Conservation (phyloP, 1,140 invertebrate species). For the Cephus cinctus region DNA sequence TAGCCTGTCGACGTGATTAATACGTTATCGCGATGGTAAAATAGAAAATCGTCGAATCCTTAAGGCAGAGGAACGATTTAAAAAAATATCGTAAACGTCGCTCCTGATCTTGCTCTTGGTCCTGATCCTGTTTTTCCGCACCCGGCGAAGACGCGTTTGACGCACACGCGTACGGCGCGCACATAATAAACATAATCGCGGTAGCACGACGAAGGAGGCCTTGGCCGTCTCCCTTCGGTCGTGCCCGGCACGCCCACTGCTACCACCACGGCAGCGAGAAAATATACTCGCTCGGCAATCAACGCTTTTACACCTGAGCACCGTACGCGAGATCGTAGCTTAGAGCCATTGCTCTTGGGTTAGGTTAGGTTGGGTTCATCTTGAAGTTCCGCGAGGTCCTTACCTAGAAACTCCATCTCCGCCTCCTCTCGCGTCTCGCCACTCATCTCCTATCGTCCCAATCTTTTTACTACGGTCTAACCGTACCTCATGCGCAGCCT, state of each 20-base stretch:
- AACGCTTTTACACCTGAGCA: conserved; percentile 51
- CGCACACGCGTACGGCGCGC: conserved; percentile 14
- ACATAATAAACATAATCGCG: conserved; percentile 47
- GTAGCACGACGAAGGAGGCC: conserved; percentile 44
- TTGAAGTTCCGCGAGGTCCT: too few species aligned
- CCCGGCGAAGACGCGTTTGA: neutral
- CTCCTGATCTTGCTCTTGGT: neutral
- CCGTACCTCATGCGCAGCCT: too few species aligned
- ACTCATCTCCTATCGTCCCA: neutral
- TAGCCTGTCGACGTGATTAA: too few species aligned
- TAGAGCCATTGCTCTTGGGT: neutral
- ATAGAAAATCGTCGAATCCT: conserved; percentile 14
- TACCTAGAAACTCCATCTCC: too few species aligned
- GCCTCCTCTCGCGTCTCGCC: neutral
- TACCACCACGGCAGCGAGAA: conserved; percentile 41
- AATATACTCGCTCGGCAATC: conserved; percentile 46
- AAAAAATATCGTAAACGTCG: too few species aligned
- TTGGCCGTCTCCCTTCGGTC: conserved; percentile 46
- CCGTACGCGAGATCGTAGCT: neutral
- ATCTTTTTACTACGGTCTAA: neutral
- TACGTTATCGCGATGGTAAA: too few species aligned
- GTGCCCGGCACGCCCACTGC: conserved; percentile 47
- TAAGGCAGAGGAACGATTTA: too few species aligned
- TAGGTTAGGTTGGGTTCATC: neutral
- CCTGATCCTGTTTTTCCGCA: neutral